phyloP scores from a whole-genome alignment of 2,888 invertebrate species.

The Abrostola tripartita region DNA sequence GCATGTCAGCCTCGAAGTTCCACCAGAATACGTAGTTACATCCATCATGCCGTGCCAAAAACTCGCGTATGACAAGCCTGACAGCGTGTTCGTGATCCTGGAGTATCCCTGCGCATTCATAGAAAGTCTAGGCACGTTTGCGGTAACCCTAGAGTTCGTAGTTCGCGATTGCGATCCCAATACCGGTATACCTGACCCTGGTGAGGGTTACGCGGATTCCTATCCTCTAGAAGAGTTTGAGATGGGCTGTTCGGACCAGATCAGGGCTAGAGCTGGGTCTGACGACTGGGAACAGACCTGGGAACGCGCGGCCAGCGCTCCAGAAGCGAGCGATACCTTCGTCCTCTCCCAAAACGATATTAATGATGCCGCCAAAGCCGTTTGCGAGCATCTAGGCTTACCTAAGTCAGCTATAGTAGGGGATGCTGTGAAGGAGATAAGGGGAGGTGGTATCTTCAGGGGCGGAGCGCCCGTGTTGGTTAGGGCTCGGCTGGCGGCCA shows the following conservation, averaged over 20 bases:
- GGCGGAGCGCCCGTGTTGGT: slow-evolving; percentile 97
- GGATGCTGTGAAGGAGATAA: slow-evolving; percentile 80
- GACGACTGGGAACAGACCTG: slow-evolving; percentile 90
- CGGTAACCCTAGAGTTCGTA: slow-evolving; percentile 96
- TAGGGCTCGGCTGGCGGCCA: slow-evolving; percentile 93
- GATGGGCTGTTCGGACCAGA: slow-evolving; percentile 79
- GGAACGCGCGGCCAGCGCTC: slow-evolving; percentile 91
- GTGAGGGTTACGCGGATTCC: slow-evolving; percentile 98
- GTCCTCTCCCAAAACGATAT: slow-evolving; percentile 90
- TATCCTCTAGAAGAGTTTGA: slow-evolving; percentile 96
- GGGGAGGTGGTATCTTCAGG: slow-evolving; percentile 93
- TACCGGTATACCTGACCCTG: slow-evolving; percentile 97
- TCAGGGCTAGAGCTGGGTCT: slow-evolving; percentile 69
- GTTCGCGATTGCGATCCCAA: slow-evolving; percentile 99
- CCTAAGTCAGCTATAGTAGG: slow-evolving; percentile 75
- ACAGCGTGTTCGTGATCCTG: slow-evolving; percentile 94
- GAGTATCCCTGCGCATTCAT: slow-evolving; percentile 87
- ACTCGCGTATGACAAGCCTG: slow-evolving; percentile 95
- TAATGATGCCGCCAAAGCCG: slow-evolving; percentile 76
- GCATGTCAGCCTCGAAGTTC: slow-evolving; percentile 94
- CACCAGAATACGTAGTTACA: slow-evolving; percentile 93
- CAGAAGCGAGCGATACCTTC: slow-evolving; percentile 97
- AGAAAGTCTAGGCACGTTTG: slow-evolving; percentile 94
- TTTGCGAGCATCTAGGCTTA: slow-evolving; percentile 79
- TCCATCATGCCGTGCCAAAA: slow-evolving; percentile 92